phyloP scores from a whole-genome alignment of 1,140 invertebrate genomes.

The Sinella curviseta region DNA sequence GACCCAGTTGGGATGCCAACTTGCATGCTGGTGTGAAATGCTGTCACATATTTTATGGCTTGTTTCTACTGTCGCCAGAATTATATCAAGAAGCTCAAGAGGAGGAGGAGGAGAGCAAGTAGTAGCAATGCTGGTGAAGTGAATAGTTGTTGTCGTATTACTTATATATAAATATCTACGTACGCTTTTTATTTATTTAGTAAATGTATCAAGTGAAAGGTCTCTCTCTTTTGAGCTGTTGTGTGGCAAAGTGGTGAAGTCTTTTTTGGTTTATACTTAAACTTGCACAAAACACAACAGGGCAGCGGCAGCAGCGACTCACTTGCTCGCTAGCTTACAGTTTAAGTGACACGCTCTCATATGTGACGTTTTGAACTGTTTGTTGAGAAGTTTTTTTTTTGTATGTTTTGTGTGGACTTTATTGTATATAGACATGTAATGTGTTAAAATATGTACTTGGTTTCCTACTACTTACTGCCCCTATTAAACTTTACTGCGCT shows the following conservation, averaged over 20 bases:
- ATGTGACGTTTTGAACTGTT: slow-evolving; percentile 17
- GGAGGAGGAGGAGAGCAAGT: too few relatives aligned
- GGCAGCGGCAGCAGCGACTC: too few relatives aligned
- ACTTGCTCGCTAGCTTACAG: too few relatives aligned
- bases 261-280: too few relatives aligned
- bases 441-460: neutral
- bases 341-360: slow-evolving; percentile 6
- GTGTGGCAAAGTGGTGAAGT: too few relatives aligned
- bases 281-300: too few relatives aligned
- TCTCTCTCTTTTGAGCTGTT: neutral
- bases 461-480: too few relatives aligned
- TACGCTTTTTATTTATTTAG: too few relatives aligned
- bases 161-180: too few relatives aligned
- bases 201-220: slow-evolving; percentile 11
- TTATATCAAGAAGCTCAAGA: too few relatives aligned
- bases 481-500: slow-evolving; percentile 5
- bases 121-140: too few relatives aligned
- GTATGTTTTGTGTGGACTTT: slow-evolving; percentile 4
- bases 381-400: neutral
- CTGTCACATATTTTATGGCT: slow-evolving; percentile 17
- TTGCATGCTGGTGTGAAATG: slow-evolving; percentile 14
- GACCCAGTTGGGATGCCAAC: slow-evolving; percentile 11
- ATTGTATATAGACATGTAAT: neutral
- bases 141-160: too few relatives aligned
- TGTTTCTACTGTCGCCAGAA: slow-evolving; percentile 12